Evolutionary conservation across 2,888 invertebrate species (phyloP).

Genomic region (Folsomia manolachei): DNA sequence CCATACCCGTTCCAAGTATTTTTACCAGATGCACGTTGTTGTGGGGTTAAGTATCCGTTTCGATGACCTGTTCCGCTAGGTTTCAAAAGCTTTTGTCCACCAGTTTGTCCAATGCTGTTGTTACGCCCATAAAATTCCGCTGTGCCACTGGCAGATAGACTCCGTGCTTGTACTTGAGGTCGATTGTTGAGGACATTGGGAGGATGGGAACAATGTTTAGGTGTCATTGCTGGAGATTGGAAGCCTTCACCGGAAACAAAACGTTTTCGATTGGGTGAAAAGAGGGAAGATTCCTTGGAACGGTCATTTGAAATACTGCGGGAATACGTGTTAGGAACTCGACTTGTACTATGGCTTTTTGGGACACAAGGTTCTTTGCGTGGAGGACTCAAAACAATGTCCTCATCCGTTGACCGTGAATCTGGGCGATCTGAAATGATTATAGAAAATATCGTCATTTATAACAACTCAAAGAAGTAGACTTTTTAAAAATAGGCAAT

Average conservation of each 20-base stretch:
- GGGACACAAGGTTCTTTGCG: conserved; percentile 63
- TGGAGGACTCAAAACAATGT: conserved; percentile 51
- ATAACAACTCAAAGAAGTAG: too few species aligned
- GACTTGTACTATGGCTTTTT: conserved; percentile 57
- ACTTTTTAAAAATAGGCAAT: not conserved
- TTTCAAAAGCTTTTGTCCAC: conserved; percentile 14
- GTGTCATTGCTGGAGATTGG: not conserved
- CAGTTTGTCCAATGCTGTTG: conserved; percentile 17
- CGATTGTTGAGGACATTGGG: conserved; percentile 22
- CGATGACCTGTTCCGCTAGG: conserved; percentile 13
- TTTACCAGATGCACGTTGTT: conserved; percentile 39
- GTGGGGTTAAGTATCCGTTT: conserved; percentile 14
- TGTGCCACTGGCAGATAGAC: conserved; percentile 46
- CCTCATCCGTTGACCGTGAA: conserved; percentile 52
- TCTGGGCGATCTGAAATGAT: conserved; percentile 53
- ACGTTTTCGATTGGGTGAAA: conserved; percentile 4
- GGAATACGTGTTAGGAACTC: conserved; percentile 51
- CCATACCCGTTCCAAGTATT: conserved; percentile 50
- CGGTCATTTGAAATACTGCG: conserved; percentile 29
- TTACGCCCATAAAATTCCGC: conserved; percentile 45
- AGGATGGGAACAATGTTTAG: not conserved
- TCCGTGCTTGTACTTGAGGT: conserved; percentile 27
- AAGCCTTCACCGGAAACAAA: conserved; percentile 6
- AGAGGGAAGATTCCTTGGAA: conserved; percentile 18
- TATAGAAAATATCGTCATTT: too few species aligned